phyloP scores from a whole-genome alignment of 2,888 invertebrate species.

The Apantesis nais region DNA sequence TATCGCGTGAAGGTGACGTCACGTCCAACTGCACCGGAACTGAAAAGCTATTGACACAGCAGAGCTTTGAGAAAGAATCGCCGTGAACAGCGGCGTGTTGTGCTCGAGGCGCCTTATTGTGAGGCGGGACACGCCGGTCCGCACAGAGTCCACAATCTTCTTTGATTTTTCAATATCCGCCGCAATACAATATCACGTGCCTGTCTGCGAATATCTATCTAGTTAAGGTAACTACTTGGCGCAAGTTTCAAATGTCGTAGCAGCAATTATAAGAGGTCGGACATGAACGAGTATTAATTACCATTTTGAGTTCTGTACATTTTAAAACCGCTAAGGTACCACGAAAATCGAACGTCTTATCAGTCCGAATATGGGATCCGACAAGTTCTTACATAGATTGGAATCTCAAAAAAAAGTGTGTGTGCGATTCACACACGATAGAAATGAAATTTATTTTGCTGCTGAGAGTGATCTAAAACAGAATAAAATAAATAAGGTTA shows the following conservation, averaged over 20 bases:
- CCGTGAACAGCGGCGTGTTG: background rate
- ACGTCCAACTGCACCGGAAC: background rate
- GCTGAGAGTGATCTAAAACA: too few species aligned
- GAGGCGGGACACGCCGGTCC: constrained; percentile 3
- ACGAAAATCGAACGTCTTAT: background rate
- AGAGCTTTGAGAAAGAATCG: background rate
- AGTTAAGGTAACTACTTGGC: constrained; percentile 19
- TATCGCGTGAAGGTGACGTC: background rate
- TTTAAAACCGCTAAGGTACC: background rate
- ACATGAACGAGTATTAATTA: background rate
- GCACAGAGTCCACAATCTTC: background rate
- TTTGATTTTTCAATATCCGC: constrained; percentile 44
- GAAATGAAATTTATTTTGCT: too few species aligned
- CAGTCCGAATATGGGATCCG: background rate
- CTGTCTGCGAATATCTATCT: constrained; percentile 17
- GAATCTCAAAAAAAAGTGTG: background rate
- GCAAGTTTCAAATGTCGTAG: constrained; percentile 10
- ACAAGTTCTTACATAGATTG: background rate
- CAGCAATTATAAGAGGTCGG: background rate
- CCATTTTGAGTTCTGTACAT: background rate
- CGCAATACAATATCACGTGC: constrained; percentile 24
- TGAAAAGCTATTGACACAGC: background rate
- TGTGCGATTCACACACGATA: too few species aligned
- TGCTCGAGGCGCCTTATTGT: constrained; percentile 11
- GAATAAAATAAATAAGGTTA: too few species aligned